Evolutionary conservation across 2,113 vertebrate species (phyloP).

Genomic region (Geococcyx californianus): DNA sequence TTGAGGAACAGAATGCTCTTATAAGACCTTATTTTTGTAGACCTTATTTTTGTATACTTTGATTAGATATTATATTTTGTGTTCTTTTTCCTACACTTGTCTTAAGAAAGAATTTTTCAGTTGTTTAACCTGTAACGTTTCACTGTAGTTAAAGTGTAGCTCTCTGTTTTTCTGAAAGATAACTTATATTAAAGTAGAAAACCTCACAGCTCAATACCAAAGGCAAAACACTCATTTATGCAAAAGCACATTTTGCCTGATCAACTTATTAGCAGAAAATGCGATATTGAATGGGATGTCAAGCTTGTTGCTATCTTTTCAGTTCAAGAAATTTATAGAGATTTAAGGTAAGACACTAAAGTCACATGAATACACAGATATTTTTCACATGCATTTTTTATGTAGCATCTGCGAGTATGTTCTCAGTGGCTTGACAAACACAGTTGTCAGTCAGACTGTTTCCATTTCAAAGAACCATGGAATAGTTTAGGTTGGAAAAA

Average conservation of each 20-base stretch:
- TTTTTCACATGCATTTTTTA: too few species aligned
- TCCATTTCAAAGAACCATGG: neutral
- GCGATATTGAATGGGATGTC: neutral
- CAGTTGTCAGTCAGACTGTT: neutral
- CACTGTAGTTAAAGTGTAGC: neutral
- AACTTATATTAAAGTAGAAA: neutral
- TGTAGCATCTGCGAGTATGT: neutral
- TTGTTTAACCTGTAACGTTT: neutral
- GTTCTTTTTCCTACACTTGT: neutral
- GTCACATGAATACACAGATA: neutral
- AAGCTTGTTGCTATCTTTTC: neutral
- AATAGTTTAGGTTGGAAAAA: too few species aligned
- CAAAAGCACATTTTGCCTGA: neutral
- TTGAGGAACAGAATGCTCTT: neutral
- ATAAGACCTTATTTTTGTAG: neutral
- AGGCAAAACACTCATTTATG: neutral
- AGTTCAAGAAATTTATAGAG: neutral
- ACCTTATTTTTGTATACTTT: neutral
- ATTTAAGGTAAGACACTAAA: neutral
- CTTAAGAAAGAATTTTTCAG: neutral
- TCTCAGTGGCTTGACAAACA: neutral
- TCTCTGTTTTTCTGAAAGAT: neutral
- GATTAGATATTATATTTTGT: neutral
- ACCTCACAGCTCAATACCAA: neutral
- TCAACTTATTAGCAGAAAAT: neutral